A percentile compares a stretch with the other conserved stretches of the same genome.
Evolutionary conservation across 2,888 invertebrate genomes (phyloP).

Genomic region (Clepsis dumicolana): DNA sequence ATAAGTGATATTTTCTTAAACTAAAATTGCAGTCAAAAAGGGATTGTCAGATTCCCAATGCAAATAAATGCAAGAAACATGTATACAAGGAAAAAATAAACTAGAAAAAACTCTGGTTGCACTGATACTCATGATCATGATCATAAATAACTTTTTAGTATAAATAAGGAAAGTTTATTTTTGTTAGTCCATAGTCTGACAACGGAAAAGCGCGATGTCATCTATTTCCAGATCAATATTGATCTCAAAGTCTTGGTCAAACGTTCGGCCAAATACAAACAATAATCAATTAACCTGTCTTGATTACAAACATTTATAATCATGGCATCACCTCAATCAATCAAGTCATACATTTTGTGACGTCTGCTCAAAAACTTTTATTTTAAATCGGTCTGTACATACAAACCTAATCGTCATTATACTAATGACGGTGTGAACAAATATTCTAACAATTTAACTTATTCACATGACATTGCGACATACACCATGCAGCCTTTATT

Average conservation of each 20-base stretch:
- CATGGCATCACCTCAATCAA: neutral
- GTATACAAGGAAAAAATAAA: constrained; percentile 64
- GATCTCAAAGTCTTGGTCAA: constrained; percentile 5
- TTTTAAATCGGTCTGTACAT: constrained; percentile 16
- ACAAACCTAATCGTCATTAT: constrained; percentile 29
- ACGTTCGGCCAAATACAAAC: constrained; percentile 6
- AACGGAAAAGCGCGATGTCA: neutral
- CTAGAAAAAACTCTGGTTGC: constrained; percentile 20
- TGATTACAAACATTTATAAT: neutral
- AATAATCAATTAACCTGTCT: constrained; percentile 3
- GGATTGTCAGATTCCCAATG: constrained; percentile 47
- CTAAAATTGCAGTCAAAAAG: constrained; percentile 63
- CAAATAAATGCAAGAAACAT: constrained; percentile 80
- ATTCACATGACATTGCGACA: neutral
- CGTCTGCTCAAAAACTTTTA: constrained; percentile 25
- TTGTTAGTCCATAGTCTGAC: constrained; percentile 11
- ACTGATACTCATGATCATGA: constrained; percentile 26
- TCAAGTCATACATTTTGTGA: constrained; percentile 17
- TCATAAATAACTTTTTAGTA: constrained; percentile 23
- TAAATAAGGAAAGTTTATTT: constrained; percentile 25
- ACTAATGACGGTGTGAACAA: constrained; percentile 27
- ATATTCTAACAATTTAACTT: constrained; percentile 18
- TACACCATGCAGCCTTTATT: neutral
- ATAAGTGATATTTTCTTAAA: constrained; percentile 43
- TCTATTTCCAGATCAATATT: neutral